Evolutionary conservation across 2,113 vertebrate genomes (phyloP), one percentile per base, ranked within the genome.

Genomic region (Prionailurus bengalensis): DNA sequence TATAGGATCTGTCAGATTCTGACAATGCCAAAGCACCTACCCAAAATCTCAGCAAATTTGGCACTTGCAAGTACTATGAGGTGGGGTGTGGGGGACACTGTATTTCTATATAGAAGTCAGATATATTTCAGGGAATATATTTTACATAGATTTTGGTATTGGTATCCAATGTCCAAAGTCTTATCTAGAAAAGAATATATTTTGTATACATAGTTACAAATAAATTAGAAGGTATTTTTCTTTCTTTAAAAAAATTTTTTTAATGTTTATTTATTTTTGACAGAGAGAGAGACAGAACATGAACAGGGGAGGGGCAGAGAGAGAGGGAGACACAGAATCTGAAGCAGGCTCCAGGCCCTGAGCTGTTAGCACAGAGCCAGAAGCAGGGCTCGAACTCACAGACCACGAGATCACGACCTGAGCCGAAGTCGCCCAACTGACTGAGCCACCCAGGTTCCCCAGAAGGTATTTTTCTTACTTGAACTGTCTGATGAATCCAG

Each of bases 161-260:
- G 29, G 2, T 45, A 51, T 66, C 5, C 14, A 82, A 27, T 48
- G 25, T 55, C 39, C 13, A 79, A 89, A 70, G n/a, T 89, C 5
- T 89, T 83, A 89, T 73, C 19, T 45, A 73, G 55, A 11, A 93
- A 78, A 65, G 2, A 94, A 81, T 19, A 63, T 63, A 1, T 53
- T 81, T 93, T 87, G 12, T 65, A 36, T 29, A 65, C 6, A 81
- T 29, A 83, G 39, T 73, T 11, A 45, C 36, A 93, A 88, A 11
- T 48, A 89, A 89, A 90, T 90, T 79, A 71, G 36, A 63, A 92
- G 13, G 1, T n/a, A 65, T 36, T 89, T 95, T 97, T 90, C 66
- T 81, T 39, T 55, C 36, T 89, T 31, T 42, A 0, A 42, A 45
- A 45, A 45, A 45, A 9, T 0, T 45, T 45, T 45, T 45, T 45